phyloP scores from a whole-genome alignment of 2,797 vertebrate genomes.

The Podargus strigoides region DNA sequence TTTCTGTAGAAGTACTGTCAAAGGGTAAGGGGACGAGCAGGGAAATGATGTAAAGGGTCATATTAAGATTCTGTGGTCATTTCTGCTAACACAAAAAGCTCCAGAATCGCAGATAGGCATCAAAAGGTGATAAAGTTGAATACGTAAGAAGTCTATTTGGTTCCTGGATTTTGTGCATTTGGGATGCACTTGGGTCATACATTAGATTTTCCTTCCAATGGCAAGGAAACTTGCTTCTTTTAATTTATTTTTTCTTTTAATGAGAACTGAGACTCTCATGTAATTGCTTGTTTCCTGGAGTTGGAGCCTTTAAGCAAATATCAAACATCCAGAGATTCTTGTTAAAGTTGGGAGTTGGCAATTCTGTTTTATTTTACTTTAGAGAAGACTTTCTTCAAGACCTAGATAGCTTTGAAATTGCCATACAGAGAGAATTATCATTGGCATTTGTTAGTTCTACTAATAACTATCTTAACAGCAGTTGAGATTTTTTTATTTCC shows the following conservation, averaged over 20 bases:
- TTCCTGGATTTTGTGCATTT: not conserved
- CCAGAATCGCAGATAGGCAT: not conserved
- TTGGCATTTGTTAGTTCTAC: not conserved
- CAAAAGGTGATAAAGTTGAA: not conserved
- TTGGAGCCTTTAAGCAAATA: not conserved
- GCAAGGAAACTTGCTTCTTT: not conserved
- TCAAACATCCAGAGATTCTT: not conserved
- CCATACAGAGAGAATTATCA: not conserved
- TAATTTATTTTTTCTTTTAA: not conserved
- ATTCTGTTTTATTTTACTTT: not conserved
- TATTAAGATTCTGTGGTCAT: not conserved
- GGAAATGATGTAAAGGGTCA: not conserved
- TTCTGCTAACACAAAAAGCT: not conserved
- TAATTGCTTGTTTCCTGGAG: slow-evolving; percentile 31
- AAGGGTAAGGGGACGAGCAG: not conserved
- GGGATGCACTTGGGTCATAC: not conserved
- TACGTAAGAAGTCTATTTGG: accelerated
- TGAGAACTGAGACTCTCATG: not conserved
- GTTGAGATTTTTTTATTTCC: not conserved
- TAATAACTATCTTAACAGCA: not conserved
- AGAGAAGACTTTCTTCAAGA: not conserved
- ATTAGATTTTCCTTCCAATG: not conserved
- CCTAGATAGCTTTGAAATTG: not conserved
- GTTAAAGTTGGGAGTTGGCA: not conserved
- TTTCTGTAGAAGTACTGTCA: not conserved